Percentiles rank a stretch among this genome's conserved stretches.
Evolutionary conservation across 2,888 invertebrate genomes (phyloP).

Genomic region (Petrolisthes manimaculis): DNA sequence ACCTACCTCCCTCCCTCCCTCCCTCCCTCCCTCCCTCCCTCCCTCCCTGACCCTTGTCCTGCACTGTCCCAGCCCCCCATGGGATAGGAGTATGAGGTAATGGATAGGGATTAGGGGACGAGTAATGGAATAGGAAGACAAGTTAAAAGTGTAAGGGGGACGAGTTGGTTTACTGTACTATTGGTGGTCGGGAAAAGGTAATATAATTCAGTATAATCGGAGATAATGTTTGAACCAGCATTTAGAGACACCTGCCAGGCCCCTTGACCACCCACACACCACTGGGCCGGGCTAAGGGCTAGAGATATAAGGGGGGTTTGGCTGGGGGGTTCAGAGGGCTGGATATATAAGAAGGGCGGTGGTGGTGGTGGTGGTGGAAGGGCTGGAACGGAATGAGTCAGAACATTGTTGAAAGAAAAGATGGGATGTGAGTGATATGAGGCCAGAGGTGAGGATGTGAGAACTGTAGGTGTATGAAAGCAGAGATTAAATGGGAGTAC

Average conservation of each 20-base stretch:
- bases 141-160: no score
- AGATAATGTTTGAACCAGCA: not conserved
- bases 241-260: no score
- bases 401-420: not conserved
- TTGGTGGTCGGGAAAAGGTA: not conserved
- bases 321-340: not conserved
- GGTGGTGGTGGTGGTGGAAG: not conserved
- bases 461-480: not conserved
- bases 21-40: not conserved
- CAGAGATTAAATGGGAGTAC: not conserved
- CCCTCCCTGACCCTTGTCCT: not conserved
- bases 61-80: no score
- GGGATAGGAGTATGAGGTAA: no score
- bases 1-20: not conserved
- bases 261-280: no score
- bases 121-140: no score
- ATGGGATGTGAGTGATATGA: not conserved
- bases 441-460: not conserved
- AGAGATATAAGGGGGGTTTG: no score
- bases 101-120: no score
- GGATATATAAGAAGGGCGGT: not conserved
- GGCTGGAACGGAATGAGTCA: not conserved
- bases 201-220: not conserved
- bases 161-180: no score
- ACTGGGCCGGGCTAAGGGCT: not conserved